Conservation (phyloP, 2,113 vertebrate genomes). For the Cyphomyrus plagiostoma region DNA sequence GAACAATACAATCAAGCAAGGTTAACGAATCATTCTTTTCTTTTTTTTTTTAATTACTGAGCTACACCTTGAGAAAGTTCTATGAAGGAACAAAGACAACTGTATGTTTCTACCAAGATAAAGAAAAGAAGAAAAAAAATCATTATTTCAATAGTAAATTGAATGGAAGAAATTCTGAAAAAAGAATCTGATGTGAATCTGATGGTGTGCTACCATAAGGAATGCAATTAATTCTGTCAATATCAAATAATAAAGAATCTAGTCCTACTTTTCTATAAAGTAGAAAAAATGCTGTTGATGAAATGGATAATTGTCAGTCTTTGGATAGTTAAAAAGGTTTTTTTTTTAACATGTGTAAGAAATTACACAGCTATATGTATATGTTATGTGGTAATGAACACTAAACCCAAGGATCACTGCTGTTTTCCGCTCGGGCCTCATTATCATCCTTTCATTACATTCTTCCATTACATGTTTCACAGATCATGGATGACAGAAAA, state of each 20-base stretch:
- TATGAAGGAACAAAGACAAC: background rate
- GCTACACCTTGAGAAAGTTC: background rate
- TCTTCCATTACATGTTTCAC: background rate
- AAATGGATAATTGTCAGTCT: background rate
- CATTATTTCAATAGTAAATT: background rate
- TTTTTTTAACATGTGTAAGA: background rate
- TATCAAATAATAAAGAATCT: background rate
- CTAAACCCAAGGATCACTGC: conserved; percentile 5
- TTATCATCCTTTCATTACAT: conserved; percentile 19
- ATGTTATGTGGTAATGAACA: background rate
- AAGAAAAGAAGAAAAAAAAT: background rate
- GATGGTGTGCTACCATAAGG: background rate
- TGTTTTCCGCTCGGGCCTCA: conserved; percentile 3
- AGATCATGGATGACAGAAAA: conserved; percentile 38
- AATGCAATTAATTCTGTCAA: background rate
- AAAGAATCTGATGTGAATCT: background rate
- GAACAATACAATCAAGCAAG: conserved; percentile 30
- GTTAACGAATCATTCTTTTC: background rate
- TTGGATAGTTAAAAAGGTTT: background rate
- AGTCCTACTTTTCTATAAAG: background rate
- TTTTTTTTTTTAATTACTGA: background rate
- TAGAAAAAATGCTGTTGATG: background rate
- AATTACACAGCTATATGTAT: background rate
- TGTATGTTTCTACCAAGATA: background rate
- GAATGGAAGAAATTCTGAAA: conserved; percentile 3